Evolutionary conservation across 2,797 vertebrate genomes (phyloP).

Genomic region (Manis pentadactyla): DNA sequence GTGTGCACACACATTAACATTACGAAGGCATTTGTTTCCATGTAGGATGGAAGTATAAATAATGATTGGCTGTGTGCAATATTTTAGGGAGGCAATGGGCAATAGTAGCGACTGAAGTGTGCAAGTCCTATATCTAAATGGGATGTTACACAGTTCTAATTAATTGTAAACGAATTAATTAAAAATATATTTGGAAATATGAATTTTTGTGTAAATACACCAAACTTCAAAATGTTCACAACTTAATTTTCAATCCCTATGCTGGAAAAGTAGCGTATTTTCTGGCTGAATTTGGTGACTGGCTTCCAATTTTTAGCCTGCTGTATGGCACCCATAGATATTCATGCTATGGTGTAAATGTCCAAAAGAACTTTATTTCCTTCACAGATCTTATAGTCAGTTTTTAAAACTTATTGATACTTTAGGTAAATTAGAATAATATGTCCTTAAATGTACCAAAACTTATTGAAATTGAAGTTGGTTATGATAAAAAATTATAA

Average conservation of each 20-base stretch:
- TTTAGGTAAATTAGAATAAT: not conserved
- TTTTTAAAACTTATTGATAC: not conserved
- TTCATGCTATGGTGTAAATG: not conserved
- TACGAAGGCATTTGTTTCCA: not conserved
- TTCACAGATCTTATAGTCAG: not conserved
- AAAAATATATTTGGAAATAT: slow-evolving; percentile 1
- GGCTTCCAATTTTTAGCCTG: not conserved
- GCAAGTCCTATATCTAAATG: not conserved
- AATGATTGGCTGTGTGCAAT: not conserved
- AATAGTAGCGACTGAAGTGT: not conserved
- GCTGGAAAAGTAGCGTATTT: not conserved
- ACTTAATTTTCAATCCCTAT: not conserved
- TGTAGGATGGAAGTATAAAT: not conserved
- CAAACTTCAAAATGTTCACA: not conserved
- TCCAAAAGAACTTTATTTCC: not conserved
- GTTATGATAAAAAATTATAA: not conserved
- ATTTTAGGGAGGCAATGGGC: not conserved
- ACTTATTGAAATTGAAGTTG: not conserved
- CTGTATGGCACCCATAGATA: not conserved
- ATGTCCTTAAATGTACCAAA: not conserved
- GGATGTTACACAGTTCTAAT: not conserved
- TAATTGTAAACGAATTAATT: not conserved
- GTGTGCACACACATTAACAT: not conserved
- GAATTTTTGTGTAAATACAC: not conserved
- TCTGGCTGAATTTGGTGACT: not conserved